Evolutionary conservation across 2,797 vertebrate genomes (phyloP), one percentile per base, ranked within the genome.

Genomic region (Anguilla pacifica): DNA sequence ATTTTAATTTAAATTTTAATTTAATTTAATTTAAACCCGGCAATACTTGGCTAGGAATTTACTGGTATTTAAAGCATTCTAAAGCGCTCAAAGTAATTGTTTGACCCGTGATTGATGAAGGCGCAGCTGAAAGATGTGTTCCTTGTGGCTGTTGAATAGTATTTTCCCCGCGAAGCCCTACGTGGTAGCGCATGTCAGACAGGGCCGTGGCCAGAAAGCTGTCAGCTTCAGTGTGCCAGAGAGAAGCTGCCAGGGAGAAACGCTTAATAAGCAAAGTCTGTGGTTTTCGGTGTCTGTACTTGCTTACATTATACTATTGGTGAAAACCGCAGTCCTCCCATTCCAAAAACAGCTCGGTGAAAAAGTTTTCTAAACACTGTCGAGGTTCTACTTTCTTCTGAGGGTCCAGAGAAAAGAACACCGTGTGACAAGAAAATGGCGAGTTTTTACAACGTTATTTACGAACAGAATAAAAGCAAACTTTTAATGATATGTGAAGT

Each of bases 261-360:
- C 2, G 13, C 17, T 79, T 46, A 43, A 79, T 79, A 79, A 79
- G 17, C 5, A 46, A 46, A 19, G 28, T 39, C 13, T 22, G 74
- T 22, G 74, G 74, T 79, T 79, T 79, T 46, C 39, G 9, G 35
- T 22, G 74, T 46, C 13, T 13, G 35, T 46, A 22, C 74, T 79
- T 17, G 74, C 35, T 79, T 46, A 79, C 74, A 79, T 46, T 46
- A 7, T 7, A 46, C 17, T 79, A 79, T 6, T 46, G 17, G 13
- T 19, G 39, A 35, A 79, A 79, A 46, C 74, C 74, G 46, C 74
- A 79, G 17, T 79, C 5, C 22, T 25, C 1, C 74, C 39, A 46
- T 79, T 79, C 74, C 77, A 81, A 81, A 81, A 81, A 49, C 77
- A 81, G n/a, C 77, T 81, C n/a, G 4, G 39, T 3, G 0, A 81